Conservation (phyloP, 1,140 invertebrate genomes). For the Varroa destructor region DNA sequence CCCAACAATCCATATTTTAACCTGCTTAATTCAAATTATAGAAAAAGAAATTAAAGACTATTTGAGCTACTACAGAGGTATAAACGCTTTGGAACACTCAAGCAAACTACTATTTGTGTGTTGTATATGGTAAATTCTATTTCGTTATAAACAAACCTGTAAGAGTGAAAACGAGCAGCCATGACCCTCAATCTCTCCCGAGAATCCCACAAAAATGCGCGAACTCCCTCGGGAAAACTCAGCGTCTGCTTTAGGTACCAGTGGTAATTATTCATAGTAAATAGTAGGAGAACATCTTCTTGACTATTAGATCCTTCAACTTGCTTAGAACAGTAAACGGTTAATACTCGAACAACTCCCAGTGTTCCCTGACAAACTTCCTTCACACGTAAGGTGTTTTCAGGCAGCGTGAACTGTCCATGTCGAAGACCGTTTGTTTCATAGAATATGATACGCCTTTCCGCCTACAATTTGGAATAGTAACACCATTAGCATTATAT, state of each 20-base stretch:
- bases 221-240: slow-evolving; percentile 43
- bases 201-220: slow-evolving; percentile 39
- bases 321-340: slow-evolving; percentile 33
- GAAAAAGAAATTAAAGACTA: too few relatives aligned
- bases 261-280: slow-evolving; percentile 69
- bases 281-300: slow-evolving; percentile 51
- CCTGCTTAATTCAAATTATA: too few relatives aligned
- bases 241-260: slow-evolving; percentile 74
- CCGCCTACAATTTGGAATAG: neutral
- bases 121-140: too few relatives aligned
- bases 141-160: neutral
- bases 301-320: slow-evolving; percentile 8
- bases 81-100: too few relatives aligned
- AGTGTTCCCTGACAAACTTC: slow-evolving; percentile 44
- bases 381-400: slow-evolving; percentile 36
- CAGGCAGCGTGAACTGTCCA: slow-evolving; percentile 59
- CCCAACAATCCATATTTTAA: too few relatives aligned
- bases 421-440: slow-evolving; percentile 84
- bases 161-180: neutral
- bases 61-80: too few relatives aligned
- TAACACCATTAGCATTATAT: too few relatives aligned
- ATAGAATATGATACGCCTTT: slow-evolving; percentile 56
- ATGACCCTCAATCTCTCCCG: neutral
- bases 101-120: too few relatives aligned
- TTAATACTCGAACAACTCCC: slow-evolving; percentile 49